phyloP scores from a whole-genome alignment of 1,140 invertebrate genomes.

The Aphaenogaster ashmeadi region DNA sequence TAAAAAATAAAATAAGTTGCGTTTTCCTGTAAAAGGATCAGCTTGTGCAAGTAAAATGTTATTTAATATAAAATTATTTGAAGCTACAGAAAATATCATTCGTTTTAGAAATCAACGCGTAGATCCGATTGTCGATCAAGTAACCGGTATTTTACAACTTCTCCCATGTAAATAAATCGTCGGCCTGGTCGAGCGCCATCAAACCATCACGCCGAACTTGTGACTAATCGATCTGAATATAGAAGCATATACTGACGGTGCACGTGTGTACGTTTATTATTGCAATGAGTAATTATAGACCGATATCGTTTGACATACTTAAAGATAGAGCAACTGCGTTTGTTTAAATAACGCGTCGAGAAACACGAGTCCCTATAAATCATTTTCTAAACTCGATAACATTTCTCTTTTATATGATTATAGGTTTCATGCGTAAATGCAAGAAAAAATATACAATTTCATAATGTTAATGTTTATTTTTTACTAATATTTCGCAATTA shows the following conservation, averaged over 20 bases:
- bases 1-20: background rate
- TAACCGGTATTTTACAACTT: conserved; percentile 19
- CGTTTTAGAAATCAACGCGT: background rate
- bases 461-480: background rate
- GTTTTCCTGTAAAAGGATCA: background rate
- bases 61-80: background rate
- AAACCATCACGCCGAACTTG: conserved; percentile 20
- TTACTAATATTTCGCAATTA: background rate
- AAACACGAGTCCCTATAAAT: conserved; percentile 3
- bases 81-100: background rate
- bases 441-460: background rate
- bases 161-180: conserved; percentile 42
- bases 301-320: conserved; percentile 63
- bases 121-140: background rate
- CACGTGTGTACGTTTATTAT: conserved; percentile 69
- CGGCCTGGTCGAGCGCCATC: conserved; percentile 39
- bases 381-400: background rate
- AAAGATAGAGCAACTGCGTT: background rate
- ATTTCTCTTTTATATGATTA: background rate
- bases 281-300: conserved; percentile 64
- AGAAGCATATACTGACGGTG: conserved; percentile 14
- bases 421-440: background rate
- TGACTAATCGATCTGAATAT: conserved; percentile 63
- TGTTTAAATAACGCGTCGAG: background rate
- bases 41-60: background rate